Evolutionary conservation across 2,113 vertebrate species (phyloP), one percentile per base, ranked within the genome.

Genomic region (Enhydra lutris): DNA sequence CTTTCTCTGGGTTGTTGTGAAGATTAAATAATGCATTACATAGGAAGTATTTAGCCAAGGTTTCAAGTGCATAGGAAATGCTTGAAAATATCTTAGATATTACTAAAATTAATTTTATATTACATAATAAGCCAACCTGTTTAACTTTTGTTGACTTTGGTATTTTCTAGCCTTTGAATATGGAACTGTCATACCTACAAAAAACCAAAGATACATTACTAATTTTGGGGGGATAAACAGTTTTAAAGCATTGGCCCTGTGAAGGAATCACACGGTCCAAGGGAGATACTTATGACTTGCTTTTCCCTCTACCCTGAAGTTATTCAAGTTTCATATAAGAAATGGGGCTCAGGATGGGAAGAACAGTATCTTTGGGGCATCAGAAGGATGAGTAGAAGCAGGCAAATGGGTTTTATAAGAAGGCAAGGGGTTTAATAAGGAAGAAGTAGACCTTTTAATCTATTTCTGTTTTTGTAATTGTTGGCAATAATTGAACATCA

Each of bases 71-170:
- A 31, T n/a, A 73, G 11, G 11, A 69, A 91, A 82, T 61, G 0
- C 24, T 93, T 29, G 61, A 80, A 80, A 94, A 74, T 76, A 79
- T 29, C 29, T 83, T 91, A 42, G 34, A 34, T 92, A 29, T 73
- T 82, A 82, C 82, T 88, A 59, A 31, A 89, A 36, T 61, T 55
- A n/a, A 52, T 55, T 59, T 82, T 83, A 97, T 91, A 76, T 93
- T 82, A n/a, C 15, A 47, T 61, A 91, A 78, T 74, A 73, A 93
- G 2, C 17, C 65, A 73, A 83, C 1, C 17, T 42, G 31, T 89
- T 73, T 89, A 73, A 67, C 24, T 91, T 69, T 71, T 89, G 31
- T 34, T 91, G 26, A 12, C 11, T 73, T 84, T 17, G 24, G 6
- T 47, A 80, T 92, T 95, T 94, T 95, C 17, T 89, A 61, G 4